Base-by-base conservation (phyloP, 1,140 invertebrate genomes). In the Drosophila elegans region DNA sequence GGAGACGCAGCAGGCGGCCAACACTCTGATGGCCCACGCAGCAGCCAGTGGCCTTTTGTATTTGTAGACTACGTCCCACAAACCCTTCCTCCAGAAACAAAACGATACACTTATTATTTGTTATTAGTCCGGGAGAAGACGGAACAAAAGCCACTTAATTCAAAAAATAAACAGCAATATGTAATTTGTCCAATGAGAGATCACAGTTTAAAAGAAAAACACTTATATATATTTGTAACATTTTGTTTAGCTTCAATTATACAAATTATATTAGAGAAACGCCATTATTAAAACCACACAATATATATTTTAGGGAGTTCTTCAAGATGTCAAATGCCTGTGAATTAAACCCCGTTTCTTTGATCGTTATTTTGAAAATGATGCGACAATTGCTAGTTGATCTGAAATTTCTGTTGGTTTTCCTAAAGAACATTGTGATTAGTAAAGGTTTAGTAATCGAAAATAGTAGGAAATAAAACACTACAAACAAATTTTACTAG, bases 1-100 rank as follows among this genome's bases (percentile, higher is more conserved):
- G 64, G 98, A 99, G 93, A 96, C 97, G n/a, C 94, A 96, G 86
- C 97, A 98, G 93, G 97, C 97, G 25, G 96, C 97, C 13, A 95
- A 97, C 80, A 95, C 96, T 3, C 93, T 99, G 13, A 94, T 98
- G 93, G 96, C 97, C 4, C 96, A 98, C 92, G 97, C 97, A 4
- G 95, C 96, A 27, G 95, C 96, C 7, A 95, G 94, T 66, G 95
- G 95, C 44, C 93, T 96, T 25, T 93, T 96, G 54, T 95, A 96
- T 92, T 93, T 96, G 68, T 95, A 95, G 79, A 86, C 78, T 79
- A 83, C 68, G 80, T 88, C 67, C 61, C 75, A 63, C 10, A 21
- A 11, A 9, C 13, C 41, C 38, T 38, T 63, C n/a, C 52, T 34
- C 44, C 60, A 64, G 9, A 66, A 21, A 51, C 41, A 61, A 46